Percentiles rank a stretch among this genome's conserved stretches.
These are phyloP conservation scores for Catostylus mosaicus DNA, from an alignment of 30 jellyfish, hydroid and myxozoan species.

Conservation along the genomic window DNA sequence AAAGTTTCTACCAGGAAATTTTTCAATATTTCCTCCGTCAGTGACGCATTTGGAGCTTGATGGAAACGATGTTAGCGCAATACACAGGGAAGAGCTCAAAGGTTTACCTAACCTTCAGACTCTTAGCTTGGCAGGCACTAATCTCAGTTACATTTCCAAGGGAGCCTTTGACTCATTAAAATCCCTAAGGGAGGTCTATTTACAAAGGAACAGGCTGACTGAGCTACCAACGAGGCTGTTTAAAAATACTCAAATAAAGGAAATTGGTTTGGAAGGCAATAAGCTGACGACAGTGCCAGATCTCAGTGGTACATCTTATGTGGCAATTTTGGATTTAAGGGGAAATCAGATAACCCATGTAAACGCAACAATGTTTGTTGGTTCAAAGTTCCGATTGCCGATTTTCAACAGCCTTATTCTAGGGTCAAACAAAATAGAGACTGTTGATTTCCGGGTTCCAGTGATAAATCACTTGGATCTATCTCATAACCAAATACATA, in stretches of 20 bases:
- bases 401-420: background rate
- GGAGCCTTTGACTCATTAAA: constrained; percentile 9
- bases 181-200: background rate
- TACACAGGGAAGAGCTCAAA: background rate
- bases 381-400: background rate
- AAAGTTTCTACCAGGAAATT: background rate
- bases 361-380: too few relatives aligned
- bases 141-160: background rate
- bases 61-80: background rate
- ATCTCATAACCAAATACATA: constrained; percentile 10
- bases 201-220: background rate
- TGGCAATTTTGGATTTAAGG: background rate
- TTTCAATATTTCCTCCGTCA: constrained; percentile 7
- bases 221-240: background rate
- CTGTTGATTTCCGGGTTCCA: background rate
- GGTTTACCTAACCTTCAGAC: background rate
- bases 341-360: background rate
- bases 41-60: background rate
- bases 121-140: background rate
- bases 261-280: background rate
- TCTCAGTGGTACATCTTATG: background rate
- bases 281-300: background rate
- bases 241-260: background rate
- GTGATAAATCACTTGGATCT: background rate
- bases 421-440: background rate